Evolutionary conservation across 2,888 invertebrate genomes (phyloP), one percentile per base, ranked within the genome.

Genomic region (Pammene fasciana): DNA sequence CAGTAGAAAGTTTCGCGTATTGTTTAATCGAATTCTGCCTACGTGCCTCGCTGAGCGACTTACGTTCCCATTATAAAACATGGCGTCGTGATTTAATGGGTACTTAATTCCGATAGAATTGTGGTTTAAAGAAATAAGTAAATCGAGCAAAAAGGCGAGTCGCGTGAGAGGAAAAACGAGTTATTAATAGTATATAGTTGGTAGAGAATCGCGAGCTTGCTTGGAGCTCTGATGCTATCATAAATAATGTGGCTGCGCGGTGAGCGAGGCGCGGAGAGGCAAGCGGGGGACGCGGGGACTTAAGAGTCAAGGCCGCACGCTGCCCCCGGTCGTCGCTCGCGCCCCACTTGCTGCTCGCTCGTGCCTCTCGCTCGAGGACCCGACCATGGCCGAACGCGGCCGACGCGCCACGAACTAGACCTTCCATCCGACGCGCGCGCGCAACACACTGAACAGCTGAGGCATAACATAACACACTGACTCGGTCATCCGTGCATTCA

Each of bases 241-340:
- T 92, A 90, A 92, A 91, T 91, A 90, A 92, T 90, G 87, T 90
- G 85, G 88, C 86, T 86, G 90, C 80, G 87, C 87, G 88, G 87
- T 78, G 83, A 84, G 85, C 84, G 84, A 81, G 81, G 86, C 80
- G 83, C 76, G 77, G 83, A 76, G 81, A 79, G 74, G 82, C 75
- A 79, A 77, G 71, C 78, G 72, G 75, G 71, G 75, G 78, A 74
- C 77, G 75, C 74, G 73, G 76, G 73, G 59, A 82, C 85, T 84
- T 86, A 90, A 93, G 94, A 95, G 95, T 95, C 95, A 95, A 95
- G 95, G 95, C 94, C 95, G 94, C 95, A 94, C 94, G 94, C 93
- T 95, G 95, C 94, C 94, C 94, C 94, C 94, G 92, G 86, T 95
- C 97, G 90, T 96, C 97, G 94, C 96, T 97, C 94, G 90, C 89